These are phyloP conservation scores for Chlorodrepanis virens DNA, from an alignment of 2,113 vertebrate genomes.

Conservation along the genomic window DNA sequence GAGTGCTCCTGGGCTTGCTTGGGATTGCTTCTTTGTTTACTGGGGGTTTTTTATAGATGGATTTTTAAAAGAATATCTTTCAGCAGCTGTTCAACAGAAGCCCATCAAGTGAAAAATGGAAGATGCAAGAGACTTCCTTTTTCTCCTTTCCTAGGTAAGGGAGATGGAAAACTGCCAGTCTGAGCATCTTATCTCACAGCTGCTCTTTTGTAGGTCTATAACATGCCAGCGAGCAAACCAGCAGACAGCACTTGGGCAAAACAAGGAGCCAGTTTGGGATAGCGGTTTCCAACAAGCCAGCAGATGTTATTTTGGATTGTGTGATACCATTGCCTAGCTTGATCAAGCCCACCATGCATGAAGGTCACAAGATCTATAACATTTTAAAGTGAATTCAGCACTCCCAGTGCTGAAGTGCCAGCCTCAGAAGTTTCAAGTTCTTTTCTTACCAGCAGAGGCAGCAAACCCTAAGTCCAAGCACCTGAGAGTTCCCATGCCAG, in stretches of 20 bases:
- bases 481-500: neutral
- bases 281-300: neutral
- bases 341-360: neutral
- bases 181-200: neutral
- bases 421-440: neutral
- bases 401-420: neutral
- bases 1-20: neutral
- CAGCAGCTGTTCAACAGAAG: neutral
- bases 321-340: neutral
- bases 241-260: neutral
- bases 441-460: neutral
- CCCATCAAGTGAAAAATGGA: neutral
- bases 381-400: neutral
- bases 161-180: neutral
- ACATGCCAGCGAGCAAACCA: neutral
- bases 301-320: neutral
- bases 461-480: neutral
- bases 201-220: neutral
- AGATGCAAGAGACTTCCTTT: neutral
- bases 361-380: fast-evolving
- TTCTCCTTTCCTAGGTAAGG: neutral
- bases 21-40: neutral
- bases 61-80: neutral
- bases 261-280: neutral
- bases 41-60: neutral